These are phyloP conservation scores for Barbus barbus DNA, from an alignment of 2,113 vertebrate species.

Conservation along the genomic window DNA sequence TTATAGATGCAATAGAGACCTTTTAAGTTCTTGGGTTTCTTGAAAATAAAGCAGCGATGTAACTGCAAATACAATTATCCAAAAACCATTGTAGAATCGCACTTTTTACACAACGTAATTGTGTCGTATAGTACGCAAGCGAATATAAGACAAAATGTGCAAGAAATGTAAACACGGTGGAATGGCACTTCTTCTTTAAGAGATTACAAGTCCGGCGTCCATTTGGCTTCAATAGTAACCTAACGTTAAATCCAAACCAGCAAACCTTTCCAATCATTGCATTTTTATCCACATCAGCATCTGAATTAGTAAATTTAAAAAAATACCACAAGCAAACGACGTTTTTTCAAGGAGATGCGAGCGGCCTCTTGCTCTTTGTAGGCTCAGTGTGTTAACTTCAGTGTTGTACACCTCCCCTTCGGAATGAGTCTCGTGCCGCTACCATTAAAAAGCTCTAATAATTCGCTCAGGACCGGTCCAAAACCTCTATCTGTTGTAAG, in stretches of 20 bases:
- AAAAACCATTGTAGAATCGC: neutral
- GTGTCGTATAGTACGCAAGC: neutral
- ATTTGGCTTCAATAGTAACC: constrained; percentile 51
- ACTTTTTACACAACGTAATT: neutral
- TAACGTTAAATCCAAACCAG: neutral
- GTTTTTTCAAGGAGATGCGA: constrained; percentile 39
- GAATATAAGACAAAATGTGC: neutral
- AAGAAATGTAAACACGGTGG: constrained; percentile 28
- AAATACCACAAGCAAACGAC: constrained; percentile 48
- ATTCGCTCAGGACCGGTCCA: constrained; percentile 38
- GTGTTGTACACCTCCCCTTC: constrained; percentile 47
- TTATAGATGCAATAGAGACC: neutral
- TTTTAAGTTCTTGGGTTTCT: constrained; percentile 2
- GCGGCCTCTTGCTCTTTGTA: constrained; percentile 59
- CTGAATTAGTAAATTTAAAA: neutral
- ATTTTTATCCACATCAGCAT: neutral
- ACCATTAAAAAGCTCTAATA: constrained; percentile 50
- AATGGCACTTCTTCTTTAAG: constrained; percentile 55
- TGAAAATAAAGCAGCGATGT: neutral
- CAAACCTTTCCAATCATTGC: constrained; percentile 29
- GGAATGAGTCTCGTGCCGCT: constrained; percentile 41
- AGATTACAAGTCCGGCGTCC: constrained; percentile 57
- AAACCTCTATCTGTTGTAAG: constrained; percentile 34
- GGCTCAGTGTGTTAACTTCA: constrained; percentile 56
- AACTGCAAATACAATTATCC: neutral